phyloP scores from a whole-genome alignment of 2,797 vertebrate species.

The Falco berigora region DNA sequence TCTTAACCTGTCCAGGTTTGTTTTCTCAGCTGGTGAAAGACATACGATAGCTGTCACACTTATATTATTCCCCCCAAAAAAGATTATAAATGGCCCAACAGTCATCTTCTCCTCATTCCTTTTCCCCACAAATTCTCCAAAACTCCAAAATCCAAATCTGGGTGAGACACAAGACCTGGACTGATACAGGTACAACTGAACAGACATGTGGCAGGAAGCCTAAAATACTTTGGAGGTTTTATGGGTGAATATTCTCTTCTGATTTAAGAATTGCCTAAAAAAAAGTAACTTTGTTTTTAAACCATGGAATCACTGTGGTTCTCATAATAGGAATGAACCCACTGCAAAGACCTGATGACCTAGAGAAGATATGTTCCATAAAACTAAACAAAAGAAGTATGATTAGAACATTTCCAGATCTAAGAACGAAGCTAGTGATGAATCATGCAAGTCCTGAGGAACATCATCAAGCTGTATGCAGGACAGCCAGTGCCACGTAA shows the following conservation, averaged over 20 bases:
- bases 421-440: neutral
- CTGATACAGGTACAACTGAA: neutral
- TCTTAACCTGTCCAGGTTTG: slow-evolving; percentile 3
- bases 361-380: neutral
- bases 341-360: neutral
- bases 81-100: neutral
- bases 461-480: neutral
- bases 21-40: slow-evolving; percentile 10
- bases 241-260: neutral
- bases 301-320: neutral
- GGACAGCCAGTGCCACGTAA: neutral
- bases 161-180: neutral
- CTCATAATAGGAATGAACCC: neutral
- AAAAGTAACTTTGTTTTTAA: neutral
- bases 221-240: neutral
- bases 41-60: neutral
- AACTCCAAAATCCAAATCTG: neutral
- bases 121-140: neutral
- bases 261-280: neutral
- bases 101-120: neutral
- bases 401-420: neutral
- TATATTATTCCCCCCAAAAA: neutral
- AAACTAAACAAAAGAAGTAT: neutral
- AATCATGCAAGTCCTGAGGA: neutral
- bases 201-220: neutral